These are phyloP conservation scores for Drosophila pandora DNA, from an alignment of 1,140 invertebrate species.

Conservation along the genomic window DNA sequence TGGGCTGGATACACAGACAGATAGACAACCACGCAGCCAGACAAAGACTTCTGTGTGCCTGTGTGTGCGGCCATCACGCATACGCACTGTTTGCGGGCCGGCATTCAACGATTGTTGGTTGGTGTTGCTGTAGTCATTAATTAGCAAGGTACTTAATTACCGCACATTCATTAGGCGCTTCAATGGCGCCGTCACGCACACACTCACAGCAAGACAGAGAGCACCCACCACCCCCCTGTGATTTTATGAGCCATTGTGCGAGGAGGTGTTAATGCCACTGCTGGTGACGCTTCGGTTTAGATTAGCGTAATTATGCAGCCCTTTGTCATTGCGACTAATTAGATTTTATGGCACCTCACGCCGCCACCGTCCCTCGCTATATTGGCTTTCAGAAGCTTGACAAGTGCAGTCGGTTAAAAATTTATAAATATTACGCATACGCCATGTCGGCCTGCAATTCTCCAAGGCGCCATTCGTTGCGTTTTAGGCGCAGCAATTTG, in stretches of 20 bases:
- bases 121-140: slow-evolving; percentile 81
- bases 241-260: slow-evolving; percentile 55
- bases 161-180: slow-evolving; percentile 83
- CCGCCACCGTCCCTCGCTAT: neutral
- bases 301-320: slow-evolving; percentile 74
- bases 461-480: slow-evolving; percentile 59
- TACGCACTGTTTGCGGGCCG: slow-evolving; percentile 65
- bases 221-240: neutral
- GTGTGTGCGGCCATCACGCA: slow-evolving; percentile 51
- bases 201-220: slow-evolving; percentile 2
- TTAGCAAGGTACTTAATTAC: slow-evolving; percentile 84
- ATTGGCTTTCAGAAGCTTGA: neutral
- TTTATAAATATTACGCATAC: slow-evolving; percentile 77
- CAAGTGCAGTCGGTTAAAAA: slow-evolving; percentile 46
- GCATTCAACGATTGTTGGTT: slow-evolving; percentile 64
- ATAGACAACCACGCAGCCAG: slow-evolving; percentile 30
- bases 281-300: slow-evolving; percentile 40
- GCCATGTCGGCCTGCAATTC: slow-evolving; percentile 35
- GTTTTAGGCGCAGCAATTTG: slow-evolving; percentile 59
- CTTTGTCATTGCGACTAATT: slow-evolving; percentile 77
- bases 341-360: slow-evolving; percentile 63
- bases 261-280: slow-evolving; percentile 64
- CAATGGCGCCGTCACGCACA: slow-evolving; percentile 64
- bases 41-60: slow-evolving; percentile 1
- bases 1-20: slow-evolving; percentile 16